Evolutionary conservation across 2,797 vertebrate genomes (phyloP).

Genomic region (Hyperoplus lanceolatus): DNA sequence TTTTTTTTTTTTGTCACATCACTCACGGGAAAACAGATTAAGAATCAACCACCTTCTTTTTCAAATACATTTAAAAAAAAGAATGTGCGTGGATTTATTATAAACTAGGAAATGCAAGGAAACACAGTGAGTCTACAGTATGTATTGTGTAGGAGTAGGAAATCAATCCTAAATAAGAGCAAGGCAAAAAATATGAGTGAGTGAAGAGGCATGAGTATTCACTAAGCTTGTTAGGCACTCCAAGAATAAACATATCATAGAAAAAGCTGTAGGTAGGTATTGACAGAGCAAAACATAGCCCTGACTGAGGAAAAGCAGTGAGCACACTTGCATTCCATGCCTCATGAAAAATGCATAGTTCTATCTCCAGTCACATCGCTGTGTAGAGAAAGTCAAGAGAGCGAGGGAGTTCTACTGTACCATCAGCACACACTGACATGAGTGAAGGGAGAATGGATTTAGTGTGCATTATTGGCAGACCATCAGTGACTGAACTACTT

Average conservation of each 20-base stretch:
- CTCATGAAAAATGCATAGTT: constrained; percentile 83
- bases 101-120: constrained; percentile 11
- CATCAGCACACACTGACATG: constrained; percentile 56
- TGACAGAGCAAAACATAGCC: constrained; percentile 73
- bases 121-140: constrained; percentile 11
- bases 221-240: constrained; percentile 56
- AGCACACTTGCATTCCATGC: constrained; percentile 62
- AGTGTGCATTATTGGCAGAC: constrained; percentile 53
- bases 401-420: constrained; percentile 66
- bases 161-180: constrained; percentile 21
- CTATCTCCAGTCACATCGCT: constrained; percentile 73
- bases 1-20: constrained; percentile 7
- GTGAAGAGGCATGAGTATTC: constrained; percentile 52
- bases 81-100: not conserved
- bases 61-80: constrained; percentile 7
- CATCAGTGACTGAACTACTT: constrained; percentile 65
- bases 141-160: constrained; percentile 21
- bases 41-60: not conserved
- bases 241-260: constrained; percentile 64
- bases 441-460: constrained; percentile 61
- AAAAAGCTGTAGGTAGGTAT: constrained; percentile 70
- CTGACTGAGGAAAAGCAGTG: constrained; percentile 64
- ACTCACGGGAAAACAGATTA: constrained; percentile 8
- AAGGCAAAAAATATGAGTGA: constrained; percentile 15
- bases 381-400: constrained; percentile 72